These are phyloP conservation scores for Paradisaea rubra DNA, from an alignment of 2,113 vertebrate genomes.

Conservation along the genomic window DNA sequence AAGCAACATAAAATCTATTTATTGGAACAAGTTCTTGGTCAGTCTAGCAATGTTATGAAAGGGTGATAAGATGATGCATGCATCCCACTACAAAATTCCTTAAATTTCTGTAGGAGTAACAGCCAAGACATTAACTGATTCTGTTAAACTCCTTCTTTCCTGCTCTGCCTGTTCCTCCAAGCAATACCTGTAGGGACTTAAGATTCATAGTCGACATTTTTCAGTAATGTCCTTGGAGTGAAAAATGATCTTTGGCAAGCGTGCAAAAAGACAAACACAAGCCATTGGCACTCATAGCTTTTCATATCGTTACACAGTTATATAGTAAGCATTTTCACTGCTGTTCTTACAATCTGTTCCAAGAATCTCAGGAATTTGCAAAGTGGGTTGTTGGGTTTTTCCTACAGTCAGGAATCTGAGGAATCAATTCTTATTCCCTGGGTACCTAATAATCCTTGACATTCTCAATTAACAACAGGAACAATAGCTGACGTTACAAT, in stretches of 20 bases:
- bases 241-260: constrained; percentile 36
- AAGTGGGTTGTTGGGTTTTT: background rate
- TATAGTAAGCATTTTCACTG: constrained; percentile 36
- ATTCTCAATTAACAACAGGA: constrained; percentile 11
- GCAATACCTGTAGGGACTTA: background rate
- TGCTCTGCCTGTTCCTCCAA: background rate
- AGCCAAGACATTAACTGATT: background rate
- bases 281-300: constrained; percentile 4
- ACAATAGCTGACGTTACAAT: constrained; percentile 1
- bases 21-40: background rate
- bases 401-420: background rate
- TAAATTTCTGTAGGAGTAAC: constrained; percentile 9
- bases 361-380: constrained; percentile 44
- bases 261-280: constrained; percentile 23
- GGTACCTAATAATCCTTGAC: constrained; percentile 5
- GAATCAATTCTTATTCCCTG: constrained; percentile 37
- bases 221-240: constrained; percentile 33
- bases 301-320: background rate
- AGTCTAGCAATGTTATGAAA: background rate
- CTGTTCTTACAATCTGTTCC: constrained; percentile 4
- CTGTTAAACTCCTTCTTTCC: background rate
- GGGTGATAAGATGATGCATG: background rate
- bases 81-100: constrained; percentile 41
- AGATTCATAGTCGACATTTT: constrained; percentile 21
- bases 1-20: background rate